Base-by-base conservation (phyloP, 2,797 vertebrate genomes). In the Hypotaenidia philippensis region DNA sequence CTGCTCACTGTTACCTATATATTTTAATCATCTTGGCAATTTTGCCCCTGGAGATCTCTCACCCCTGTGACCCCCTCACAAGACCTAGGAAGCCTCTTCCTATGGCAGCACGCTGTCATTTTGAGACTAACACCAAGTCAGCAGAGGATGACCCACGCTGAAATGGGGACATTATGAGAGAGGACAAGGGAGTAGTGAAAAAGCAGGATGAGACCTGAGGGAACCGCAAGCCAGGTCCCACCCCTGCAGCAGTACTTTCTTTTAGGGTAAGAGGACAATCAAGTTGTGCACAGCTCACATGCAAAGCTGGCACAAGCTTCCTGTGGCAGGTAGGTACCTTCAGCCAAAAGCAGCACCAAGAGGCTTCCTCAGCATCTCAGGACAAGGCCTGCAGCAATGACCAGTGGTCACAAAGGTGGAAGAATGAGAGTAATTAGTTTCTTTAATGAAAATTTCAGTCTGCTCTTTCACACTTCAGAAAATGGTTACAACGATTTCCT, bases 401-500 rank as follows among this genome's bases (percentile, higher is more conserved):
- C 86, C 87, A 91, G 95, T 91, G 95, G 89, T 91, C 92, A 82
- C 83, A 90, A 96, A 94, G 90, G 90, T 86, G 83, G 90, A 94
- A 94, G 93, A 96, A 94, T 79, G 90, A 82, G 85, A 83, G 90
- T 60, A 97, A 97, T 97, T 97, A 97, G 94, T 93, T 91, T 95
- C 93, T 91, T 96, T 89, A 96, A 97, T 77, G 94, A 91, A 91
- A 86, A 95, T 97, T 97, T 97, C 97, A 98, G 87, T 86, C 91
- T 96, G 95, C 97, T 97, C 96, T 97, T 97, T 97, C 97, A 96
- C 96, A 97, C 96, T 97, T 97, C 97, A 96, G 95, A 96, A 97
- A 98, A 97, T 93, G 91, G 93, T 96, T 97, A 95, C 90, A 97
- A 96, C 83, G 79, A 96, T 97, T 98, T 97, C 97, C 93, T 96